phyloP scores from a whole-genome alignment of 2,797 vertebrate species.

The Chelonia mydas region DNA sequence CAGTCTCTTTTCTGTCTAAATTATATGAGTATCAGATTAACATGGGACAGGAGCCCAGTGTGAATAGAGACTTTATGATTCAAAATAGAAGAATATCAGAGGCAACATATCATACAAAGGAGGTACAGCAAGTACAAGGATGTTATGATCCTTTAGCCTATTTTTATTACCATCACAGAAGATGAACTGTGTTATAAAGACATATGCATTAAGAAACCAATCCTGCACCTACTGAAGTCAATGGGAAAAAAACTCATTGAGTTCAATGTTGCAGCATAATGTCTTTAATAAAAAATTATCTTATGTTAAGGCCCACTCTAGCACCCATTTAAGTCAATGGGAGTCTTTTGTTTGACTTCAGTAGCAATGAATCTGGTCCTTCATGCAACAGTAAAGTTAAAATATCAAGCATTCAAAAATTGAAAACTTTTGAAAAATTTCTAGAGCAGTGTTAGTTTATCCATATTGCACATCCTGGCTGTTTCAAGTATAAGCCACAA shows the following conservation, averaged over 20 bases:
- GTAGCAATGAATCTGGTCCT: conserved; percentile 2
- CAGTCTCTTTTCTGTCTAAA: conserved; percentile 61
- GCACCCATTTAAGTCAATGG: conserved; percentile 51
- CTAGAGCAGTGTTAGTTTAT: neutral
- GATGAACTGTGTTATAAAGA: conserved; percentile 38
- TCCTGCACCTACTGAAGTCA: conserved; percentile 59
- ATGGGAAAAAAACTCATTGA: conserved; percentile 24
- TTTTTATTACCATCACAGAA: conserved; percentile 39
- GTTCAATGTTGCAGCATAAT: conserved; percentile 48
- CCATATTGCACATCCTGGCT: neutral
- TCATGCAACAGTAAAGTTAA: neutral
- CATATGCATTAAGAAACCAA: conserved; percentile 42
- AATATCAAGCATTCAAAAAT: conserved; percentile 5
- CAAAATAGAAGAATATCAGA: conserved; percentile 68
- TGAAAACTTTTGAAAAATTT: neutral
- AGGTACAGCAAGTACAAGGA: conserved; percentile 45
- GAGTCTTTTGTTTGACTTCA: conserved; percentile 50
- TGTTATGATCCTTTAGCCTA: neutral
- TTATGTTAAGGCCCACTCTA: conserved; percentile 57
- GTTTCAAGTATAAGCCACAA: conserved; percentile 15
- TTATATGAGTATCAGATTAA: conserved; percentile 69
- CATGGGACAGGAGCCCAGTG: conserved; percentile 55
- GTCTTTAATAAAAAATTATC: conserved; percentile 60
- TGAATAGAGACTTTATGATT: conserved; percentile 67
- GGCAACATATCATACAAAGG: conserved; percentile 39